These are phyloP conservation scores for Stercorarius parasiticus DNA, from an alignment of 2,113 vertebrate genomes.

Conservation along the genomic window DNA sequence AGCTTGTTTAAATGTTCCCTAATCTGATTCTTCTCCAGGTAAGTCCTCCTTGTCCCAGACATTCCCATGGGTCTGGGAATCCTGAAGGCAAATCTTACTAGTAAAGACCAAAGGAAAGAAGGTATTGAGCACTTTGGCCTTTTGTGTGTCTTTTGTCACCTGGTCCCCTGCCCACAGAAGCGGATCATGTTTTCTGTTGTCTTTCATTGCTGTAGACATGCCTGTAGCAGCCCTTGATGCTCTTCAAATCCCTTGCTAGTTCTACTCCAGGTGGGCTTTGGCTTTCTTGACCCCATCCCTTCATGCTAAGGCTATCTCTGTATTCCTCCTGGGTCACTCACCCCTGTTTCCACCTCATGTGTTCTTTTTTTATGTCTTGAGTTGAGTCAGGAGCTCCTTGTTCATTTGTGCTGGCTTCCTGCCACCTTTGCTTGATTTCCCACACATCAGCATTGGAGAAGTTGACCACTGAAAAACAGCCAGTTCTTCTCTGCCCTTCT, in stretches of 20 bases:
- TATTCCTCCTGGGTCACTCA: background rate
- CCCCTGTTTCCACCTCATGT: background rate
- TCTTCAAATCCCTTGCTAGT: background rate
- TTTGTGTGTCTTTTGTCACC: background rate
- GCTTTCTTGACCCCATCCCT: background rate
- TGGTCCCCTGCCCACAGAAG: background rate
- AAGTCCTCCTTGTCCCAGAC: background rate
- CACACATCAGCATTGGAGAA: background rate
- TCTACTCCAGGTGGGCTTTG: background rate
- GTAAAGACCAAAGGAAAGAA: background rate
- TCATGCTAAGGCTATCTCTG: background rate
- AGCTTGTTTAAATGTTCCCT: background rate
- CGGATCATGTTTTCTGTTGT: background rate
- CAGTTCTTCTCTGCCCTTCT: background rate
- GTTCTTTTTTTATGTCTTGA: background rate
- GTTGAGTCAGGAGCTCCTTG: background rate
- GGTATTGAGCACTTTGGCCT: background rate
- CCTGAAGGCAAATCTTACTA: background rate
- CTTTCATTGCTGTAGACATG: background rate
- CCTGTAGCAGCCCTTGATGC: background rate
- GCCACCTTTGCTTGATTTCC: background rate
- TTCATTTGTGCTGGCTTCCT: background rate
- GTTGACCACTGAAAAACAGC: background rate
- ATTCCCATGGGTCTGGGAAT: background rate
- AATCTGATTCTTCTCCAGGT: background rate